phyloP scores from a whole-genome alignment of 2,888 invertebrate species.

The Drosophila ezoana region DNA sequence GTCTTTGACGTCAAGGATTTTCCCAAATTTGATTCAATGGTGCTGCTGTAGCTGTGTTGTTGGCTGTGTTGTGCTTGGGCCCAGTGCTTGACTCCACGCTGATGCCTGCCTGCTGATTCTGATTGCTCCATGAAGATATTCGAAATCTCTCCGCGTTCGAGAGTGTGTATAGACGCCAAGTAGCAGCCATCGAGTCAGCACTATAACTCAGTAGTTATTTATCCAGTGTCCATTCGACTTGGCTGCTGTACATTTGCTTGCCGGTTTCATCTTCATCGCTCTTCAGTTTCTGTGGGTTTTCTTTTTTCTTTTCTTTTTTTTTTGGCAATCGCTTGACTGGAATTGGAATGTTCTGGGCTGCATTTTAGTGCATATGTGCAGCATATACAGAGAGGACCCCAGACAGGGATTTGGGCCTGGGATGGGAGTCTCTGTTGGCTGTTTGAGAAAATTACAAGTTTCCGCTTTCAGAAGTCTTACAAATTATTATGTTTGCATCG shows the following conservation, averaged over 20 bases:
- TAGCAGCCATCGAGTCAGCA: slow-evolving; percentile 53
- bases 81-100: slow-evolving; percentile 30
- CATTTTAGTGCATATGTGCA: slow-evolving; percentile 62
- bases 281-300: slow-evolving; percentile 19
- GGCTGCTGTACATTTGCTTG: slow-evolving; percentile 63
- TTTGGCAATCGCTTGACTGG: slow-evolving; percentile 74
- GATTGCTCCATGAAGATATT: slow-evolving; percentile 78
- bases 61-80: slow-evolving; percentile 21
- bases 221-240: slow-evolving; percentile 75
- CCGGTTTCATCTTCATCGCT: slow-evolving; percentile 35
- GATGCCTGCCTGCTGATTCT: slow-evolving; percentile 54
- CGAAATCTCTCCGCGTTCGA: slow-evolving; percentile 60
- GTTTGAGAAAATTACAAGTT: slow-evolving; percentile 79
- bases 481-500: slow-evolving; percentile 81
- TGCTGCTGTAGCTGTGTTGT: slow-evolving; percentile 23
- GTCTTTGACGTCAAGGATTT: slow-evolving; percentile 75
- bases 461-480: slow-evolving; percentile 81
- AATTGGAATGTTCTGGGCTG: slow-evolving; percentile 67
- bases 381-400: slow-evolving; percentile 12
- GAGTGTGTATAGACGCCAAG: slow-evolving; percentile 25
- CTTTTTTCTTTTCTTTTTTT: slow-evolving; percentile 29
- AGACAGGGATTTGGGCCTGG: neutral
- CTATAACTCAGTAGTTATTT: slow-evolving; percentile 76
- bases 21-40: slow-evolving; percentile 70
- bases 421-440: slow-evolving; percentile 45